Conservation (phyloP, 2,113 vertebrate genomes). For the Heterocephalus glaber region DNA sequence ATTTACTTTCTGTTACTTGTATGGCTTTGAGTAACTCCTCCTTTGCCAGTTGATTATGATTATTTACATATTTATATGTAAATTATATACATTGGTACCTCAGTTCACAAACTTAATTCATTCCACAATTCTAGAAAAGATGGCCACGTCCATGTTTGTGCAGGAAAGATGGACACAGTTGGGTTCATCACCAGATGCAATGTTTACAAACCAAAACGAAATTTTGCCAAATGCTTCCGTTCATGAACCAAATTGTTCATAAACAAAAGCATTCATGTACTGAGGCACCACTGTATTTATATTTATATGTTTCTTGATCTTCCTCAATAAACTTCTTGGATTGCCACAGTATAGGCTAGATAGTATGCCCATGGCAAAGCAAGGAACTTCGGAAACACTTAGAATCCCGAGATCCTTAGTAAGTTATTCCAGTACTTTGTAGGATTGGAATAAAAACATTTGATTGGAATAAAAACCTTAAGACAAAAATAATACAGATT, state of each 20-base stretch:
- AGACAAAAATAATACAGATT: background rate
- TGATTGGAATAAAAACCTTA: background rate
- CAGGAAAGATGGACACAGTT: background rate
- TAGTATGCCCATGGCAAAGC: background rate
- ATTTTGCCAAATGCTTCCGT: background rate
- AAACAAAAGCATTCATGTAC: background rate
- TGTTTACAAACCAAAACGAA: background rate
- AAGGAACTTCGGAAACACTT: background rate
- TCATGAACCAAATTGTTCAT: background rate
- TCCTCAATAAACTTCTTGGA: background rate
- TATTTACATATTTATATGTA: slow-evolving; percentile 1
- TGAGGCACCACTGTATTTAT: background rate
- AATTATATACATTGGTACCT: background rate
- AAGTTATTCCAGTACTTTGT: background rate
- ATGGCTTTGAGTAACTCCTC: background rate
- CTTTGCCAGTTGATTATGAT: background rate
- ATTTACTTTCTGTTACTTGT: background rate
- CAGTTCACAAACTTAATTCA: background rate
- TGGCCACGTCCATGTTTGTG: background rate
- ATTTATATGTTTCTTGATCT: background rate
- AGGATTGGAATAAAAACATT: background rate
- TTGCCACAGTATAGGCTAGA: background rate
- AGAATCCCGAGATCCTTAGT: background rate
- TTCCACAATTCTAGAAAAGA: background rate
- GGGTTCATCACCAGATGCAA: background rate